Evolutionary conservation across 2,888 invertebrate species (phyloP), one percentile per base, ranked within the genome.

Genomic region (Notocelia uddmanniana): DNA sequence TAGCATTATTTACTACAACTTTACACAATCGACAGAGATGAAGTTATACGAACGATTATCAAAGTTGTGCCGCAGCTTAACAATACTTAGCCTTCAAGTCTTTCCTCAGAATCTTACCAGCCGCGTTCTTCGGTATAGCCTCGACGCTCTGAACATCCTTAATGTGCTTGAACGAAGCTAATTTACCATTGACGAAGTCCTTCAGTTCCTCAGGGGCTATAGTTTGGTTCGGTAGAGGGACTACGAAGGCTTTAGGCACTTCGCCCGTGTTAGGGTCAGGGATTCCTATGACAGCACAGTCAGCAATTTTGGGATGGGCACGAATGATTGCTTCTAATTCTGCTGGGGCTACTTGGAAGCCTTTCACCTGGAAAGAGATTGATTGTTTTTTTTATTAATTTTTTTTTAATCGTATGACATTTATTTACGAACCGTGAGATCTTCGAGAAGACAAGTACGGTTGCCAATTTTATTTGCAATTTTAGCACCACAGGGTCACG

Each of bases 201-300:
- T 95, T 84, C n/a, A 97, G 89, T 31, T 96, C 96, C 3, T 95
- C 94, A 9, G 92, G 90, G 1, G 76, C 73, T 0, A 87, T 5
- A 0, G 86, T 92, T 9, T 95, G 86, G 3, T 87, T 89, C 3
- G 84, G 79, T 57, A 91, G 95, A 0, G 90, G 79, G 0, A 97
- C 95, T 1, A 98, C 87, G 81, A 96, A 97, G 0, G 97, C 98
- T 79, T 95, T 95, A 0, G 98, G 98, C 0, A 95, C 92, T 88
- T 98, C 98, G 0, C 98, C 98, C n/a, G 92, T 91, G 18, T 94
- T 82, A 0, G 94, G 90, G 79, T 97, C 95, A 0, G 96, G 95
- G n/a, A 97, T 89, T 0, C 98, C 98, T 74, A 98, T 88, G 0
- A 98, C 98, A 0, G 97, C 98, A 0, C 97, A 97, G 82, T 98